Evolutionary conservation across 2,113 vertebrate species (phyloP).

Genomic region (Amia ocellicauda): DNA sequence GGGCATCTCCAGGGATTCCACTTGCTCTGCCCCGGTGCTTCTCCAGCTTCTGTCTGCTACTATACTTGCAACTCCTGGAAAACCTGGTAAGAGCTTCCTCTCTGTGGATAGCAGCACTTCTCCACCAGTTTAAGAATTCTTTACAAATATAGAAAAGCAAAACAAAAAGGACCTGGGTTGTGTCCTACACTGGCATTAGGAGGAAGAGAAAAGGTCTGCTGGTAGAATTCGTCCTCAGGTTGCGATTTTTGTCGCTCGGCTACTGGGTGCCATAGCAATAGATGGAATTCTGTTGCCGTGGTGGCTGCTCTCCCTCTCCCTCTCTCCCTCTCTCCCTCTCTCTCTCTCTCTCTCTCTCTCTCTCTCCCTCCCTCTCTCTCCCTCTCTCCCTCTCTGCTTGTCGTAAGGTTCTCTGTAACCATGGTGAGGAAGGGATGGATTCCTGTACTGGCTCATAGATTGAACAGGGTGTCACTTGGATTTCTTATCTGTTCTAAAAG

Average conservation of each 20-base stretch:
- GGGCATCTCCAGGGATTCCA: conserved; percentile 61
- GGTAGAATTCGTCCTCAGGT: conserved; percentile 18
- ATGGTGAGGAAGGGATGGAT: conserved; percentile 60
- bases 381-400: conserved; percentile 37
- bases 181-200: conserved; percentile 32
- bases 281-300: conserved; percentile 37
- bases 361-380: conserved; percentile 14
- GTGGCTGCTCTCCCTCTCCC: conserved; percentile 32
- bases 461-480: conserved; percentile 43
- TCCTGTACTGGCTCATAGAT: conserved; percentile 47
- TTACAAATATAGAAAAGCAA: conserved; percentile 9
- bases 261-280: conserved; percentile 58
- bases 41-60: conserved; percentile 41
- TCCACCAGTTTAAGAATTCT: conserved; percentile 33
- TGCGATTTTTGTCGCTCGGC: conserved; percentile 41
- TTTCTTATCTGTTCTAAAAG: conserved; percentile 44
- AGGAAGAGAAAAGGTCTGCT: conserved; percentile 47
- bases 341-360: too few species aligned
- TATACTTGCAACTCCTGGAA: conserved; percentile 29
- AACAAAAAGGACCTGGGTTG: conserved; percentile 26
- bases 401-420: conserved; percentile 62
- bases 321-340: too few species aligned
- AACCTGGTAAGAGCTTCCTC: conserved; percentile 38
- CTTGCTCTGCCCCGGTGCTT: conserved; percentile 49
- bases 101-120: conserved; percentile 50